These are phyloP conservation scores for Cacoxenus indagator DNA, from an alignment of 2,888 invertebrate genomes.

Conservation along the genomic window DNA sequence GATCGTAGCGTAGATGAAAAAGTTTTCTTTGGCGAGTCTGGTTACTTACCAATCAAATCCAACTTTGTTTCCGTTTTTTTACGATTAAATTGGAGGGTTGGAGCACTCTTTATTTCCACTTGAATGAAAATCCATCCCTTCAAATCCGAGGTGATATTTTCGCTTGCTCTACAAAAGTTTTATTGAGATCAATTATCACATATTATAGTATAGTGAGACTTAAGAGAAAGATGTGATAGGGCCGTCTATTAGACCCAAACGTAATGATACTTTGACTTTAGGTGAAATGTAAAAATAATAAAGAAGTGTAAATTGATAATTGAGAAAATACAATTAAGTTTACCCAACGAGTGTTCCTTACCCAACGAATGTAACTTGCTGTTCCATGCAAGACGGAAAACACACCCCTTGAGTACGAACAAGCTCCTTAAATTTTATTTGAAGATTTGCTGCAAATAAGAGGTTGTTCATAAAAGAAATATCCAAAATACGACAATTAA, in stretches of 20 bases:
- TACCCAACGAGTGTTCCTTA: conserved; percentile 28
- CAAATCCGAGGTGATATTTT: conserved; percentile 23
- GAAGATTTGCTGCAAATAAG: conserved; percentile 41
- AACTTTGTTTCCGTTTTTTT: conserved; percentile 53
- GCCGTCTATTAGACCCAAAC: neutral
- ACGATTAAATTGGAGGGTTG: conserved; percentile 48
- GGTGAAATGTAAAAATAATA: neutral
- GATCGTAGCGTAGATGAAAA: neutral
- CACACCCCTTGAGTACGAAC: conserved; percentile 47
- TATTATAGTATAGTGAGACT: neutral
- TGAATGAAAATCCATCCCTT: conserved; percentile 33
- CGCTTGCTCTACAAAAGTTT: conserved; percentile 38
- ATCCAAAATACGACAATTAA: too few relatives aligned
- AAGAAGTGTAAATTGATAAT: neutral
- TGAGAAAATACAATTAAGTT: conserved; percentile 2
- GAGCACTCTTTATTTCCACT: conserved; percentile 45
- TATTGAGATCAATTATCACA: neutral
- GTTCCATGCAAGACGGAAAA: conserved; percentile 55
- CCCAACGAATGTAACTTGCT: conserved; percentile 56
- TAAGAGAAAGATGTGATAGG: neutral
- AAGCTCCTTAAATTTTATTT: conserved; percentile 43
- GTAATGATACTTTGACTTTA: too few relatives aligned
- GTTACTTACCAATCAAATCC: conserved; percentile 51
- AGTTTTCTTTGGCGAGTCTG: too few relatives aligned
- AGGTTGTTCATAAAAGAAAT: too few relatives aligned